phyloP scores from a whole-genome alignment of 2,797 vertebrate species.

The Gephyroberyx darwinii region DNA sequence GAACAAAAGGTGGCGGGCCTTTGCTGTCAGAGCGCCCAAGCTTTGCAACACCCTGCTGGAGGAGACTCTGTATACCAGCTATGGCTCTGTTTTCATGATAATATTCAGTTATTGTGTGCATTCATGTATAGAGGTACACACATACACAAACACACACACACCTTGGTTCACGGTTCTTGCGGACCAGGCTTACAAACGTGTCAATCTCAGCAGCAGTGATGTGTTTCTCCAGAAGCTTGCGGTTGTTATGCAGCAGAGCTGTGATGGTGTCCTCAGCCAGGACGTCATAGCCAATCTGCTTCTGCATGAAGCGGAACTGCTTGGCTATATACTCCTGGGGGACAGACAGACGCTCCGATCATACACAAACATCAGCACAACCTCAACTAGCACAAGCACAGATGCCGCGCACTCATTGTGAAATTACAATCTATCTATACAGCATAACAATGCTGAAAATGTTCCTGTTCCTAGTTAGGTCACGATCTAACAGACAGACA shows the following conservation, averaged over 20 bases:
- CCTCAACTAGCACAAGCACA: background rate
- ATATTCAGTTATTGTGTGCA: background rate
- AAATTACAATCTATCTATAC: background rate
- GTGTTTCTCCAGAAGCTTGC: constrained; percentile 97
- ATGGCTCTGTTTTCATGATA: background rate
- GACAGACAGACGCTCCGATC: constrained; percentile 35
- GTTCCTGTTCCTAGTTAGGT: no score
- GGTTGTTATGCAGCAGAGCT: constrained; percentile 96
- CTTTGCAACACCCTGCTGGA: no score
- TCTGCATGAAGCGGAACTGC: constrained; percentile 99
- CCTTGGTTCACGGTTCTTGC: constrained; percentile 93
- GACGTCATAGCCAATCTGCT: constrained; percentile 98
- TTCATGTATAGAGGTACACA: background rate
- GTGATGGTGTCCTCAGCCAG: constrained; percentile 98
- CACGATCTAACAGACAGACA: no score
- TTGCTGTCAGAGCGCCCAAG: no score
- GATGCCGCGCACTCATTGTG: background rate
- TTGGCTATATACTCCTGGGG: constrained; percentile 97
- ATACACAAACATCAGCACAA: constrained; percentile 5
- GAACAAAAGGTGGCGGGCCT: no score
- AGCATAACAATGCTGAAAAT: background rate
- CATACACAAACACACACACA: constrained; percentile 27
- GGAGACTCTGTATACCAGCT: no score
- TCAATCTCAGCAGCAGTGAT: constrained; percentile 98
- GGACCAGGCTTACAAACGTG: constrained; percentile 96